phyloP scores from a whole-genome alignment of 2,888 invertebrate species.

The Callyntrura guangdongensis region DNA sequence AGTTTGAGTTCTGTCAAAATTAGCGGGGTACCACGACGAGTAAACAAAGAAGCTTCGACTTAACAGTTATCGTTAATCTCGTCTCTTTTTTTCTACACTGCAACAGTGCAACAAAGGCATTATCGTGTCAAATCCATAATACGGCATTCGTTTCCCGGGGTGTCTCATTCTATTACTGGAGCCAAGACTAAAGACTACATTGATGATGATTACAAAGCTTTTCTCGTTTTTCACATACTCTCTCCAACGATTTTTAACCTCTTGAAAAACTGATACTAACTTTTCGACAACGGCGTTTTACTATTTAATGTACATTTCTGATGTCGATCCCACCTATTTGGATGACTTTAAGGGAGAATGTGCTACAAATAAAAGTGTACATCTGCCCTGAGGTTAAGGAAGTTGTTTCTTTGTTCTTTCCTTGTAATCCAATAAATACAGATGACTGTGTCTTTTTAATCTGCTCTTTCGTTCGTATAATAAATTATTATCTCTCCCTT shows the following conservation, averaged over 20 bases:
- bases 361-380: not conserved
- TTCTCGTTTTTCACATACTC: not conserved
- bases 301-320: not conserved
- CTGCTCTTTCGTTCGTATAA: slow-evolving; percentile 18
- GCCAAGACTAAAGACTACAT: too few relatives aligned
- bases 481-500: slow-evolving; percentile 20
- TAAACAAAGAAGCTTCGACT: too few relatives aligned
- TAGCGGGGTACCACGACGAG: too few relatives aligned
- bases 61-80: too few relatives aligned
- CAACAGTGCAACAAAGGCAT: too few relatives aligned
- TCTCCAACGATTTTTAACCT: not conserved
- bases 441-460: slow-evolving; percentile 25
- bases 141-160: too few relatives aligned
- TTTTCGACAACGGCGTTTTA: not conserved
- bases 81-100: too few relatives aligned
- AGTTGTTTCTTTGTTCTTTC: slow-evolving; percentile 42
- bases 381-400: slow-evolving; percentile 28
- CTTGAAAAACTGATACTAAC: not conserved
- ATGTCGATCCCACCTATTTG: not conserved
- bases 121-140: too few relatives aligned
- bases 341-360: not conserved
- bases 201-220: too few relatives aligned
- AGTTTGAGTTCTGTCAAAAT: too few relatives aligned
- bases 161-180: too few relatives aligned
- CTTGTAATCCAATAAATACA: slow-evolving; percentile 36